Percentiles rank a stretch among this genome's conserved stretches.
Conservation (phyloP, 2,113 vertebrate species). For the Phalacrocorax aristotelis region DNA sequence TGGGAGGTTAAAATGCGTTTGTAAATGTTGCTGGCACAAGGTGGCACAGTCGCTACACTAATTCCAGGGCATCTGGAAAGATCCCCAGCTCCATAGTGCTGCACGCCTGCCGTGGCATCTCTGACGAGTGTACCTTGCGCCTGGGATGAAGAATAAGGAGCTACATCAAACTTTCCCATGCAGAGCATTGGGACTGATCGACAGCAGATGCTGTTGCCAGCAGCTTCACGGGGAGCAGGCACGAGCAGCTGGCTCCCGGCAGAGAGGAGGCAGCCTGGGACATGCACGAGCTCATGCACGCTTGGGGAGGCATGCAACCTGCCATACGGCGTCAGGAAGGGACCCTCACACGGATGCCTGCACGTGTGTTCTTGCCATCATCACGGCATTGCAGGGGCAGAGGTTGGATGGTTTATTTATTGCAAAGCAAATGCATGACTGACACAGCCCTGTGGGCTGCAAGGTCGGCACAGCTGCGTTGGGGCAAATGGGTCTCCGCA, state of each 20-base stretch:
- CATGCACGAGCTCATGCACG: rapidly evolving
- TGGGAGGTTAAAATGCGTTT: neutral
- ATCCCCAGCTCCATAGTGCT: neutral
- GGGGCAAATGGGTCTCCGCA: neutral
- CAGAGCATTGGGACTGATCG: rapidly evolving
- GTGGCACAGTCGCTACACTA: constrained; percentile 46
- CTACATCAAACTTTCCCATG: rapidly evolving
- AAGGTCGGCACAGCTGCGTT: neutral
- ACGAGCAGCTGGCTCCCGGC: neutral
- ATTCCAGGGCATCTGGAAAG: constrained; percentile 14
- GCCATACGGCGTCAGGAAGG: rapidly evolving
- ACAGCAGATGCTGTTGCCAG: neutral
- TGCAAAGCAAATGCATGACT: rapidly evolving
- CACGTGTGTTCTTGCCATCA: rapidly evolving
- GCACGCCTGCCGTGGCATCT: rapidly evolving
- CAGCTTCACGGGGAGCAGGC: neutral
- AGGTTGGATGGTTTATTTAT: neutral
- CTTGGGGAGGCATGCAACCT: rapidly evolving
- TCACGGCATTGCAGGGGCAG: rapidly evolving
- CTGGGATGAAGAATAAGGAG: neutral
- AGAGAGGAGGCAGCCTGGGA: neutral
- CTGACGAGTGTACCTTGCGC: neutral
- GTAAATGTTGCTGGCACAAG: constrained; percentile 47
- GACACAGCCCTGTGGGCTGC: rapidly evolving
- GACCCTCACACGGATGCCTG: rapidly evolving